Conservation (phyloP, 2,888 invertebrate species). For the Plutella xylostella region DNA sequence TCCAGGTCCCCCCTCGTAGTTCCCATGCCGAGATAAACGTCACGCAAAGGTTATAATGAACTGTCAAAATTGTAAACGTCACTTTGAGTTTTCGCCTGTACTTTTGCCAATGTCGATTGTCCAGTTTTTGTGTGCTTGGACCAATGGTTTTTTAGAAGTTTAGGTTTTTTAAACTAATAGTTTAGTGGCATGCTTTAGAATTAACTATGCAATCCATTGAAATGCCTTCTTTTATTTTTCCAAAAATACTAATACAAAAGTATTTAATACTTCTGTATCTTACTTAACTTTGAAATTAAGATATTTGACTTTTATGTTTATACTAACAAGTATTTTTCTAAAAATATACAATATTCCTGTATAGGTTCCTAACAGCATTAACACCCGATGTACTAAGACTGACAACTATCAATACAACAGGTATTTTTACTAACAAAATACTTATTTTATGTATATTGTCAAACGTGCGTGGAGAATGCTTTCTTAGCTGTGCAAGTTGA, state of each 20-base stretch:
- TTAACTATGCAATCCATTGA: no score
- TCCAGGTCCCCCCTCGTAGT: conserved; percentile 55
- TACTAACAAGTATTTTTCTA: conserved; percentile 1
- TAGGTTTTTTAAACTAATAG: no score
- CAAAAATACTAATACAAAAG: no score
- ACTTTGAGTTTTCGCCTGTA: conserved; percentile 31
- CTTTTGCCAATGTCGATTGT: no score
- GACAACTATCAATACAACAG: conserved; percentile 67
- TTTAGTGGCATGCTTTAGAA: no score
- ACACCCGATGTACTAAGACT: conserved; percentile 68
- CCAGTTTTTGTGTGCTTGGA: conserved; percentile 58
- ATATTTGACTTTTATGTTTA: neutral
- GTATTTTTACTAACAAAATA: conserved; percentile 28
- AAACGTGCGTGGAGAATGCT: conserved; percentile 52
- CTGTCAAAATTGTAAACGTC: conserved; percentile 3
- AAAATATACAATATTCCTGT: conserved; percentile 28
- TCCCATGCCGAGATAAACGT: conserved; percentile 23
- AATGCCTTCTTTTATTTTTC: no score
- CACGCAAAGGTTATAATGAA: conserved; percentile 8
- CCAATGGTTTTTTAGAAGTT: conserved; percentile 48
- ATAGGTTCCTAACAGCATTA: conserved; percentile 69
- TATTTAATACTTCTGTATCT: no score
- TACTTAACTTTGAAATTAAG: neutral
- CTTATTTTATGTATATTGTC: conserved; percentile 14
- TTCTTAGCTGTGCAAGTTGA: conserved; percentile 42